Evolutionary conservation across 1,140 invertebrate genomes (phyloP).

Genomic region (Drosophila baimaii): DNA sequence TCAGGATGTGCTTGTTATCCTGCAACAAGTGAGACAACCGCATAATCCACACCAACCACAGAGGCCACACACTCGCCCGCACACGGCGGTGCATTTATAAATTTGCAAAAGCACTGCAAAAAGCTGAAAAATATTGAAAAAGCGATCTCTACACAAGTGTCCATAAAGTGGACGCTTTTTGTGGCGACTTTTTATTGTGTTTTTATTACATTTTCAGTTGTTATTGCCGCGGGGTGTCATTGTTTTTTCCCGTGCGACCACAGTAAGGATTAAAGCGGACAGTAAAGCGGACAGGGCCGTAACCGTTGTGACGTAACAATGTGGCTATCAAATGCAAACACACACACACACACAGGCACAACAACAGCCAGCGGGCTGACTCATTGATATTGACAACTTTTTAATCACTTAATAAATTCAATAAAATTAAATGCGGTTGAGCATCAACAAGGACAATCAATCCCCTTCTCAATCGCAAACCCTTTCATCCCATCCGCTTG

Average conservation of each 20-base stretch:
- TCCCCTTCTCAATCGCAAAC: slow-evolving; percentile 8
- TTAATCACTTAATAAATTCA: slow-evolving; percentile 84
- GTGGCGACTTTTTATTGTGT: neutral
- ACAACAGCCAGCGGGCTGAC: slow-evolving; percentile 45
- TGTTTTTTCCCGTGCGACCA: slow-evolving; percentile 59
- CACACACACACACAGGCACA: slow-evolving; percentile 25
- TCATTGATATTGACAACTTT: slow-evolving; percentile 83
- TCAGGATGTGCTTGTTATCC: slow-evolving; percentile 13
- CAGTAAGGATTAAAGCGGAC: slow-evolving; percentile 81
- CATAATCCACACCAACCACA: slow-evolving; percentile 77
- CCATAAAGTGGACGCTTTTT: slow-evolving; percentile 52
- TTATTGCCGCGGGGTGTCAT: slow-evolving; percentile 39
- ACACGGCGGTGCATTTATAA: slow-evolving; percentile 70
- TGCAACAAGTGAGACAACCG: slow-evolving; percentile 77
- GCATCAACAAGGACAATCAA: slow-evolving; percentile 65
- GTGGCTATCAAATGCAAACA: slow-evolving; percentile 73
- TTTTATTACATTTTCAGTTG: slow-evolving; percentile 9
- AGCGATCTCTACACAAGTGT: slow-evolving; percentile 74
- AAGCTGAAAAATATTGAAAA: slow-evolving; percentile 78
- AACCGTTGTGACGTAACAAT: slow-evolving; percentile 72
- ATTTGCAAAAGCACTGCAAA: slow-evolving; percentile 57
- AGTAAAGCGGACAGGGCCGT: slow-evolving; percentile 40
- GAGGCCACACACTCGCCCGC: slow-evolving; percentile 60
- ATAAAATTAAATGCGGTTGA: slow-evolving; percentile 84
- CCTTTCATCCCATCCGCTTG: slow-evolving; percentile 13